Evolutionary conservation across 2,797 vertebrate species (phyloP).

Genomic region (Apogon hyalosoma): DNA sequence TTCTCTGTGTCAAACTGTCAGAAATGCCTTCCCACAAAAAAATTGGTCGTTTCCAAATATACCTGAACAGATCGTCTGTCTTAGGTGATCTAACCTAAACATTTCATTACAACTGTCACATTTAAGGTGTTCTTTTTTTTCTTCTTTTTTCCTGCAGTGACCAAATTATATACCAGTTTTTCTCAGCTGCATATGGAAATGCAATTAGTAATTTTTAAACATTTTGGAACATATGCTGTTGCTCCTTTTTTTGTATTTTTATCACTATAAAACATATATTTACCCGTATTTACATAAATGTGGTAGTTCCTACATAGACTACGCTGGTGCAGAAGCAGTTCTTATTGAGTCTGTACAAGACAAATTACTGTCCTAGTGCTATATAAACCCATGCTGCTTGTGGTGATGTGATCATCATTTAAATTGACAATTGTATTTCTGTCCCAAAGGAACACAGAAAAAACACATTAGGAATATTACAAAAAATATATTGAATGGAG

Average conservation of each 20-base stretch:
- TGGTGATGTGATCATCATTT: slow-evolving; percentile 61
- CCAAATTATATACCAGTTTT: background rate
- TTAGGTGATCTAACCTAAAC: slow-evolving; percentile 12
- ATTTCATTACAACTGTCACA: background rate
- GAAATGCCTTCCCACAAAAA: slow-evolving; percentile 27
- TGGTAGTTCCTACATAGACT: slow-evolving; percentile 28
- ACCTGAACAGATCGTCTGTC: slow-evolving; percentile 31
- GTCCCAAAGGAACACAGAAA: slow-evolving; percentile 54
- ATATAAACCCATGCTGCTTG: slow-evolving; percentile 28
- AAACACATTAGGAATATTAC: slow-evolving; percentile 66
- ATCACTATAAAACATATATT: no score
- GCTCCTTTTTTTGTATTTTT: background rate
- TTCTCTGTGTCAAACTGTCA: slow-evolving; percentile 42
- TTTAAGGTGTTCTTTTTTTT: no score
- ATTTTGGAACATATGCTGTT: slow-evolving; percentile 1
- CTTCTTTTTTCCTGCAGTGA: background rate
- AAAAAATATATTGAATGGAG: slow-evolving; percentile 57
- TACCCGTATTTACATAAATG: slow-evolving; percentile 2
- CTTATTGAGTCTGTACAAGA: slow-evolving; percentile 35
- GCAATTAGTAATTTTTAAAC: background rate
- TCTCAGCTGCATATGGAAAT: background rate
- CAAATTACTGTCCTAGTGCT: slow-evolving; percentile 44
- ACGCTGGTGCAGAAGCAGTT: slow-evolving; percentile 25
- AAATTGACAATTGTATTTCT: slow-evolving; percentile 43
- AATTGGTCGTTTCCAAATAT: slow-evolving; percentile 24